Conservation (phyloP, 2,888 invertebrate species). For the Macrosoma leucophasiata region DNA sequence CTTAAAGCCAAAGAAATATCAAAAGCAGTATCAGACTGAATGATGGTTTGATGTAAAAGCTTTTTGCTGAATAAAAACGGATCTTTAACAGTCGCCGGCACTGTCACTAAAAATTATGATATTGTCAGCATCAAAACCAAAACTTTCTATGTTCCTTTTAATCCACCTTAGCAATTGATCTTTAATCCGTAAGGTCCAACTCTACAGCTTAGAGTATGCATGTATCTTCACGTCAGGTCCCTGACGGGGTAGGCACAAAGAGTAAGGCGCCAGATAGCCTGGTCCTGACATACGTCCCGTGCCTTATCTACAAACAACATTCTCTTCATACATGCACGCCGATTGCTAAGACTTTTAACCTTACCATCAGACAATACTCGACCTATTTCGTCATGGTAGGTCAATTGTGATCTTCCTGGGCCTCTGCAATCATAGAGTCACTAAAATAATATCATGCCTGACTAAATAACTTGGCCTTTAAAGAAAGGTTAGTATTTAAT, state of each 20-base stretch:
- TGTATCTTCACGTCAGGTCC: too few relatives aligned
- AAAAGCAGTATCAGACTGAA: constrained; percentile 43
- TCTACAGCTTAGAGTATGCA: constrained; percentile 50
- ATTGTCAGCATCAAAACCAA: constrained; percentile 42
- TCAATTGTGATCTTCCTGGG: too few relatives aligned
- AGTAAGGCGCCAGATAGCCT: too few relatives aligned
- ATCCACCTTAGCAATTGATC: constrained; percentile 47
- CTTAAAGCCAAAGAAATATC: constrained; percentile 35
- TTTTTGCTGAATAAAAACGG: constrained; percentile 38
- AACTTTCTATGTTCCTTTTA: constrained; percentile 40
- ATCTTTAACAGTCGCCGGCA: constrained; percentile 46
- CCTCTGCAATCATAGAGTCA: too few relatives aligned
- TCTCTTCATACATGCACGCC: too few relatives aligned
- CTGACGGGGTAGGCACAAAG: too few relatives aligned
- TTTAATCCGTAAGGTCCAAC: constrained; percentile 57
- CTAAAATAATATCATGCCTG: constrained; percentile 39
- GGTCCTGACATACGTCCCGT: too few relatives aligned
- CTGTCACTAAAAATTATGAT: constrained; percentile 50
- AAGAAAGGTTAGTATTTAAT: too few relatives aligned
- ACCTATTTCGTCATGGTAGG: too few relatives aligned
- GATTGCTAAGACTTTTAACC: too few relatives aligned
- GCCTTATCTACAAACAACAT: too few relatives aligned
- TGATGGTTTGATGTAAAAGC: constrained; percentile 42
- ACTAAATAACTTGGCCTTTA: constrained; percentile 36
- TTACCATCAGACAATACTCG: too few relatives aligned